Base-by-base conservation (phyloP, 2,888 invertebrate genomes). In the Cephus sareptanus region DNA sequence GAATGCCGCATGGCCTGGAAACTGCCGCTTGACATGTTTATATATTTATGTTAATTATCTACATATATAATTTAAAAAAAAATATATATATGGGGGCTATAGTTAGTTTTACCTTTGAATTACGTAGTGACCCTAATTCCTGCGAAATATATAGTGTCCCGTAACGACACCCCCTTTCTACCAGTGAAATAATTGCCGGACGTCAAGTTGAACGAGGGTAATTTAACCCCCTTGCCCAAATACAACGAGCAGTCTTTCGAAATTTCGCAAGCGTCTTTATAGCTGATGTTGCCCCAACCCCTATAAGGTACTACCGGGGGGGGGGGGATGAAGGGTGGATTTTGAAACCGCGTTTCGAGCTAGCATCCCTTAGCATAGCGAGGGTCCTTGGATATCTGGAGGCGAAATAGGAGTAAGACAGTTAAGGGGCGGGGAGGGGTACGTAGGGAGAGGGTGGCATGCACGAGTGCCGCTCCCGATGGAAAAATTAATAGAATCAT, bases 401-500 rank as follows among this genome's bases (percentile, higher is more conserved):
- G 23, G 56, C 56, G 56, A 56, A 56, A 56, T 56, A 56, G 56
- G 56, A 56, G 56, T 56, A 56, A 56, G 56, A 56, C 56, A 56
- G 56, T 56, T 56, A 56, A 23, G 23, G 56, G 56, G 70, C 0
- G 70, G 31, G 9, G 70, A 0, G 68, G 69, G 56, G 56, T 40
- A 37, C 76, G 73, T 37, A 12, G 30, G n/a, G 78, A 83, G 85
- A 87, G 89, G 90, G 90, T 85, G 88, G 85, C 86, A 91, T 90
- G 91, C 91, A 90, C 91, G 90, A 91, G 89, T 90, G 90, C 85
- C 86, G 85, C 84, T 88, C 85, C 84, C 89, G 87, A 90, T 90
- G 90, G 88, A 91, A 90, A 91, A 91, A 91, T 90, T 90, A 91
- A 90, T 91, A 90, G 90, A 90, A 91, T 90, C 90, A 90, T 91